Conservation (phyloP, 1,140 invertebrate species). For the Bathynomus jamesi region DNA sequence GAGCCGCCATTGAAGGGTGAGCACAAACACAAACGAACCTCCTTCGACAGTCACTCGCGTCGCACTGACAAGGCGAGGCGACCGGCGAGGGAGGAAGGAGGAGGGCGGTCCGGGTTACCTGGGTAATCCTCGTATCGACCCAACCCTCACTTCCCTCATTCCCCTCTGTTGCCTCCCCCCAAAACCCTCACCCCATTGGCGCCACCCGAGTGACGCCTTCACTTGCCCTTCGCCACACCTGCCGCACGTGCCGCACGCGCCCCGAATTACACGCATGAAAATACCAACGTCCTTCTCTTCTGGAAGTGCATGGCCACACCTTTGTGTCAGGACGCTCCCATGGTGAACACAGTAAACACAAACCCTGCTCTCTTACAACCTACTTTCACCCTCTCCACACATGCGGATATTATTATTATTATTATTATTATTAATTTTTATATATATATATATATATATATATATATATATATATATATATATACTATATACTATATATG, state of each 20-base stretch:
- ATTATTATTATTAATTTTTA: no score
- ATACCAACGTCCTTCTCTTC: background rate
- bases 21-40: background rate
- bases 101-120: constrained; percentile 23
- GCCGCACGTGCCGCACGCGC: constrained; percentile 31
- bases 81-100: constrained; percentile 2
- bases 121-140: constrained; percentile 23
- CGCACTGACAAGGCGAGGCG: background rate
- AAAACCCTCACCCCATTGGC: constrained; percentile 7
- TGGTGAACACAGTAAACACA: background rate
- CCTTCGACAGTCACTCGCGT: background rate
- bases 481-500: no score
- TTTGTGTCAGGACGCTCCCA: background rate
- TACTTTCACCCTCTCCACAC: no score
- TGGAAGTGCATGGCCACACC: background rate
- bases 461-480: no score
- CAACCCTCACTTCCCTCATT: constrained; percentile 1
- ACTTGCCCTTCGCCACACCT: constrained; percentile 13
- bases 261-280: constrained; percentile 9
- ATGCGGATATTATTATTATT: no score
- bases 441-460: no score
- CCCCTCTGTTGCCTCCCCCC: background rate
- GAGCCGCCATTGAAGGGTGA: no score
- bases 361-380: no score
- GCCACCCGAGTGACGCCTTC: constrained; percentile 6